Base-by-base conservation (phyloP, 2,888 invertebrate species). In the Strigamia crassipes region DNA sequence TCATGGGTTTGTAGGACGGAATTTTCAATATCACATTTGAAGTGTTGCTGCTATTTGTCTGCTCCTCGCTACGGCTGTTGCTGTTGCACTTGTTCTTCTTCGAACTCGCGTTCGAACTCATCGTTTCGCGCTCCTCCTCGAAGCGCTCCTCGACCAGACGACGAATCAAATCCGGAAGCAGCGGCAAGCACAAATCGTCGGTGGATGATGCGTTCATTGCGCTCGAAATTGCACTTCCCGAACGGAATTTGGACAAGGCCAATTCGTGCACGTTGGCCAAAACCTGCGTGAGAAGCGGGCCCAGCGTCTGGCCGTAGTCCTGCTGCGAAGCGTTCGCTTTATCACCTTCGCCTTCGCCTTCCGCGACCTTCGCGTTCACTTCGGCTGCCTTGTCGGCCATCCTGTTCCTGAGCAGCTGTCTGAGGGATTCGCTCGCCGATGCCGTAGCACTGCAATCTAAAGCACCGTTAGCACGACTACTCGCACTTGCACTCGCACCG, bases 1-100 rank as follows among this genome's bases (percentile, higher is more conserved):
- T 85, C 51, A 85, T 87, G 66, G 95, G 94, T 89, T 92, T 93
- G 90, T 94, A 96, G 91, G 96, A 95, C 91, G 96, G 96, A 92
- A 96, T 95, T 90, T 94, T 95, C 86, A 96, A 92, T 89, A 96
- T 95, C 89, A 94, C 93, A 85, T 89, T 88, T 79, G 27, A 18
- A 73, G 81, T 31, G 41, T 27, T 73, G 21, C 31, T 79, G 46
- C 27, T 79, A 21, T 3, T 61, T 6, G 34, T 21, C 78, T 61
- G 80, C 78, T 81, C 79, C n/a, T 41, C 42, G 12, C 83, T 83
- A 73, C 84, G 82, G 80, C 82, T 83, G 77, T 27, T 27, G 27
- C 27, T 27, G 27, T 82, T 83, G 82, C 41, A 23, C 21, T 61
- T 61, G 23, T 61, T 61, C 21, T 61, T 61, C 18, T 79, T 51